Evolutionary conservation across 1,140 invertebrate species (phyloP).

Genomic region (Luehdorfia chinensis): DNA sequence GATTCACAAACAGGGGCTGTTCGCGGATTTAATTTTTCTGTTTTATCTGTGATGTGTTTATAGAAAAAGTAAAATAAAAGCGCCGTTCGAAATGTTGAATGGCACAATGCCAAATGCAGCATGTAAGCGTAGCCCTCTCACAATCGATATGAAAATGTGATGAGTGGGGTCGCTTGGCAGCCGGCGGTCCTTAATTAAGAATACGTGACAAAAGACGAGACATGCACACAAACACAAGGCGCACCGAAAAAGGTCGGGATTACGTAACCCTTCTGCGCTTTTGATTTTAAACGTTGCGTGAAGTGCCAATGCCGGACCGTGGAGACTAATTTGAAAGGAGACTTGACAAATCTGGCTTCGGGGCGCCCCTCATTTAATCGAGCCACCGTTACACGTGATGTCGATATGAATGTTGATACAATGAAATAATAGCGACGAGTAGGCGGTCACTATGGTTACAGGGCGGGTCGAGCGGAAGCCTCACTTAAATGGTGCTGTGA

Average conservation of each 20-base stretch:
- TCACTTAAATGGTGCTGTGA: slow-evolving; percentile 52
- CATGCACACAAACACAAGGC: slow-evolving; percentile 70
- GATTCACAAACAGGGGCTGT: slow-evolving; percentile 59
- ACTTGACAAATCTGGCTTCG: slow-evolving; percentile 74
- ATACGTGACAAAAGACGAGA: slow-evolving; percentile 78
- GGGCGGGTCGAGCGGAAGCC: slow-evolving; percentile 50
- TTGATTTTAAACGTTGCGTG: slow-evolving; percentile 74
- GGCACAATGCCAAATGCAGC: slow-evolving; percentile 32
- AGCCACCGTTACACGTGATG: slow-evolving; percentile 57
- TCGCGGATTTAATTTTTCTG: slow-evolving; percentile 37
- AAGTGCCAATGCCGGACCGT: slow-evolving; percentile 62
- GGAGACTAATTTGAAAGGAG: slow-evolving; percentile 72
- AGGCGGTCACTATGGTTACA: slow-evolving; percentile 68
- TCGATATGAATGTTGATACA: slow-evolving; percentile 72
- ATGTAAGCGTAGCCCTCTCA: slow-evolving; percentile 43
- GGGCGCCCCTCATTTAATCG: slow-evolving; percentile 63
- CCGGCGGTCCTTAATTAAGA: slow-evolving; percentile 75
- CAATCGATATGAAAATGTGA: slow-evolving; percentile 72
- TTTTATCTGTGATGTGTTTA: slow-evolving; percentile 27
- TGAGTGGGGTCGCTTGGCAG: slow-evolving; percentile 62
- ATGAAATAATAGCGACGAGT: slow-evolving; percentile 61
- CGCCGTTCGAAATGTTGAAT: slow-evolving; percentile 40
- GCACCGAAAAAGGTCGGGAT: slow-evolving; percentile 71
- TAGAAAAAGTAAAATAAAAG: slow-evolving; percentile 32
- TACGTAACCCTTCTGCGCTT: slow-evolving; percentile 74